Evolutionary conservation across 2,888 invertebrate genomes (phyloP), one percentile per base, ranked within the genome.

Genomic region (Brenthis daphne): DNA sequence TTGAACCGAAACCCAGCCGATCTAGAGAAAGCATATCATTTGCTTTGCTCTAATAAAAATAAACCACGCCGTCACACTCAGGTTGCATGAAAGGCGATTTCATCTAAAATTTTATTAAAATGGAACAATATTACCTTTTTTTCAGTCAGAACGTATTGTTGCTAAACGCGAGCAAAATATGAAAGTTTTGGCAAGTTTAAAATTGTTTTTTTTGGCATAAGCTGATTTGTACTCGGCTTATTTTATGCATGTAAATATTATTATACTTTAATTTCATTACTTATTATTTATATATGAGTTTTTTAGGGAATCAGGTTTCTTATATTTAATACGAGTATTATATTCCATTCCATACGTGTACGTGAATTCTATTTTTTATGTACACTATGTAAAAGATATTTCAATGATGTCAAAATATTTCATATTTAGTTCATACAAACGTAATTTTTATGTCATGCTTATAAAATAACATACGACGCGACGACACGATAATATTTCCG

Each of bases 41-140:
- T 82, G 87, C 80, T 81, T 80, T 87, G 89, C 89, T 87, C 86
- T 82, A 88, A 83, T 89, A 87, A 89, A 86, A 88, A 85, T 77
- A 78, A 82, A 83, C 76, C 82, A 80, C 83, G 83, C 80, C 79
- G 80, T 79, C 81, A 76, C 77, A 75, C 74, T 77, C 80, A 84
- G 81, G 84, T 85, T 82, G 16, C 58, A 64, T 67, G 56, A 60
- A 67, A 63, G 43, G 47, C 48, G 57, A 65, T 65, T 65, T 83
- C 75, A 79, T 80, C 79, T 76, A 47, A 43, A 55, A 55, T 37
- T 54, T 53, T 63, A 6, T 53, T 20, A 53, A 63, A 63, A 37
- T 37, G 20, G 16, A 53, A 16, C 20, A 20, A 53, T 63, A 37
- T 63, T 63, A 33, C 50, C n/a, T 43, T 3, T 2, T 37, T 37